Percentiles rank a stretch among this genome's conserved stretches.
These are phyloP conservation scores for Cotesia congregata DNA, from an alignment of 2,888 invertebrate species.

Conservation along the genomic window DNA sequence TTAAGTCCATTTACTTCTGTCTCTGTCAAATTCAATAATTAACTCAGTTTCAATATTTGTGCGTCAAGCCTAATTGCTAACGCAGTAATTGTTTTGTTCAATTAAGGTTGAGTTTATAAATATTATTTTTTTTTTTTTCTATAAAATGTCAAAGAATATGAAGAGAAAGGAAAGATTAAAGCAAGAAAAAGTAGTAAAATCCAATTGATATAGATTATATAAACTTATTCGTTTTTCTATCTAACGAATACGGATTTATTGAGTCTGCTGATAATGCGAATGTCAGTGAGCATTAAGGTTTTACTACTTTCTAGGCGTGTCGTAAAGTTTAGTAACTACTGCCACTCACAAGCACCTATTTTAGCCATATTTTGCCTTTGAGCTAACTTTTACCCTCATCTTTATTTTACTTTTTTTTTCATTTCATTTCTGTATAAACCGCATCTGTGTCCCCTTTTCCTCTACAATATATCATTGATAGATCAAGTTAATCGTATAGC, in stretches of 20 bases:
- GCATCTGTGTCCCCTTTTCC: not conserved
- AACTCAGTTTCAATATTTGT: not conserved
- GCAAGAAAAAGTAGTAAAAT: not conserved
- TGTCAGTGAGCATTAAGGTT: conserved; percentile 36
- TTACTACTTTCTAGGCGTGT: conserved; percentile 33
- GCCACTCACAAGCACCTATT: conserved; percentile 20
- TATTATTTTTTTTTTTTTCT: not conserved
- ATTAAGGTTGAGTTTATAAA: not conserved
- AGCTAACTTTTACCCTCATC: conserved; percentile 16
- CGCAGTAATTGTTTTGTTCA: not conserved
- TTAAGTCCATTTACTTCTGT: not conserved
- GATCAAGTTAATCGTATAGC: conserved; percentile 18
- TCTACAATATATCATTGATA: conserved; percentile 26
- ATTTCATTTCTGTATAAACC: conserved; percentile 6
- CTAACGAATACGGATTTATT: conserved; percentile 21
- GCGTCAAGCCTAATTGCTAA: not conserved
- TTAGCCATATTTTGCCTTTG: conserved; percentile 6
- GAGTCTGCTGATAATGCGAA: conserved; percentile 19
- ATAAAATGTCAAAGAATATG: not conserved
- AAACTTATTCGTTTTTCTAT: conserved; percentile 9
- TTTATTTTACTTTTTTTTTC: not conserved
- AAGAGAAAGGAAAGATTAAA: not conserved
- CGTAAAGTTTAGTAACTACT: conserved; percentile 28
- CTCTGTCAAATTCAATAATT: not conserved
- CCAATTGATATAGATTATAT: conserved; percentile 8